Evolutionary conservation across 2,797 vertebrate genomes (phyloP), one percentile per base, ranked within the genome.

Genomic region (Sphaeramia orbicularis): DNA sequence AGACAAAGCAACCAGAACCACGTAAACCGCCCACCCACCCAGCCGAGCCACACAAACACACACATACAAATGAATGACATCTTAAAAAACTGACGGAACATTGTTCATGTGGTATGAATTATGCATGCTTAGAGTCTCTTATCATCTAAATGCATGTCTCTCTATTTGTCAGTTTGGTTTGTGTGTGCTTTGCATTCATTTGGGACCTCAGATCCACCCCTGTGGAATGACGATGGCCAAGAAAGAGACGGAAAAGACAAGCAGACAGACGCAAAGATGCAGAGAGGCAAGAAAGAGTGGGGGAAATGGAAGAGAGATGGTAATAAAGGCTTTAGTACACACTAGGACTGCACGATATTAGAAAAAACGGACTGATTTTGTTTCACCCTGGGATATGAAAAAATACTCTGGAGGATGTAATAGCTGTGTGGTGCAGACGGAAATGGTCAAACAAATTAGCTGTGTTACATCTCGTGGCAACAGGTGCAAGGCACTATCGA

Each of bases 111-210:
- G 64, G 57, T 60, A 81, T 89, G 74, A 85, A 86, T 89, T 80
- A 90, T 89, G 65, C 49, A 86, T 75, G 72, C 37, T 52, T 71
- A 51, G 66, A 66, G 71, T 67, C 52, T 51, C 49, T 76, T 77
- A 77, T 80, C 63, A 73, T 85, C 81, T 69, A 76, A 82, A 76
- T 77, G 72, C 80, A 75, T 65, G 72, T 86, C 75, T 83, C 40
- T 76, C 67, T 68, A 73, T 85, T 86, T 86, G 67, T 80, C 82
- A 78, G 80, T 74, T 80, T 78, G 71, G 47, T 44, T 59, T 45
- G 44, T 71, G 71, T 83, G 72, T 78, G 59, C 48, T 74, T 74
- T 76, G 77, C 66, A 81, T 83, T 84, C 63, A 76, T 85, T 62
- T 56, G 73, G 61, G 82, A 79, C 58, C 59, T 58, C 15, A 36